phyloP scores from a whole-genome alignment of 92 coral and sea anemone genomes.

The Siderastrea radians region DNA sequence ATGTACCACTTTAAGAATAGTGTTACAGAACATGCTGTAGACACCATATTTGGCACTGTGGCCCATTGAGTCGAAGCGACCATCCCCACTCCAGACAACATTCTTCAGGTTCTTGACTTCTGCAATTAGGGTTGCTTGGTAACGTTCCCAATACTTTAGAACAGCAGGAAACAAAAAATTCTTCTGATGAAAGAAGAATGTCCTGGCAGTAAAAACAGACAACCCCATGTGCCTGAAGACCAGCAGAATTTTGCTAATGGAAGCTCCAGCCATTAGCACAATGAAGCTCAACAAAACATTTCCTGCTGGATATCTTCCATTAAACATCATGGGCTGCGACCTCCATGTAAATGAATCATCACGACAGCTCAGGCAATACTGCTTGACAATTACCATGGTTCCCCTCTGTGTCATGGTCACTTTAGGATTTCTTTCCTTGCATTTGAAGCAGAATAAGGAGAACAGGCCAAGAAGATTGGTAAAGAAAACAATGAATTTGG shows the following conservation, averaged over 20 bases:
- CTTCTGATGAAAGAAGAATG: neutral
- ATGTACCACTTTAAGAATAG: too few relatives aligned
- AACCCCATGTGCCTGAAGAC: constrained; percentile 10
- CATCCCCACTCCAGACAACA: constrained; percentile 77
- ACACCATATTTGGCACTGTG: too few relatives aligned
- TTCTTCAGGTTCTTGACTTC: constrained; percentile 37
- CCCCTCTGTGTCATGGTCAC: constrained; percentile 38
- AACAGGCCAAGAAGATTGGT: constrained; percentile 17
- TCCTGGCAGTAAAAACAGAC: neutral
- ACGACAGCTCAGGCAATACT: constrained; percentile 27
- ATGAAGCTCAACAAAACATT: too few relatives aligned
- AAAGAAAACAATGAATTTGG: constrained; percentile 20
- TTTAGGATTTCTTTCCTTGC: too few relatives aligned
- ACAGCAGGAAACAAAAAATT: neutral
- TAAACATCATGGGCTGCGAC: too few relatives aligned
- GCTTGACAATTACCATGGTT: constrained; percentile 43
- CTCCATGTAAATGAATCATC: constrained; percentile 27
- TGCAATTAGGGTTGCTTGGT: too few relatives aligned
- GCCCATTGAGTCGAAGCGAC: too few relatives aligned
- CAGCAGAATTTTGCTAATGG: too few relatives aligned
- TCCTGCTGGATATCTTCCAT: too few relatives aligned
- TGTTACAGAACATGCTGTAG: too few relatives aligned
- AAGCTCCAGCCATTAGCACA: too few relatives aligned
- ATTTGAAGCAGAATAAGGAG: too few relatives aligned
- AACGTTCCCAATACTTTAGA: neutral